Percentiles rank a stretch among this genome's conserved stretches.
phyloP scores from a whole-genome alignment of 2,113 vertebrate species.

The Mungos mungo region DNA sequence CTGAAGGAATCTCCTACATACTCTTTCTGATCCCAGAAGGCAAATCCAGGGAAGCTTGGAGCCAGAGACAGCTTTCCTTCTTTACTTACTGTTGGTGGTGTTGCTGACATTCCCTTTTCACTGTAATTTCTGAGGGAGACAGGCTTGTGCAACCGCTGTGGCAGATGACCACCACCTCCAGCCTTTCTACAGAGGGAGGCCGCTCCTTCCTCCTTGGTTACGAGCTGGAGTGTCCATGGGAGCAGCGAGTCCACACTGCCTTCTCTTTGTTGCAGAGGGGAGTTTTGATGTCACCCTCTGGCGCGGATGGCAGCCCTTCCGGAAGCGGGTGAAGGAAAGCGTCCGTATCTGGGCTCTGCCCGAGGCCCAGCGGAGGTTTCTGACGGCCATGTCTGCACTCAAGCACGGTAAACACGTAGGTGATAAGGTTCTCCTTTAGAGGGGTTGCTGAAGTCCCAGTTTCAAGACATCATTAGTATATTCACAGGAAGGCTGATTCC shows the following conservation, averaged over 20 bases:
- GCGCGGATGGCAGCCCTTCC: no score
- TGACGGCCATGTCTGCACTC: neutral
- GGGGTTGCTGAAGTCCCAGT: neutral
- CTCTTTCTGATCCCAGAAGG: neutral
- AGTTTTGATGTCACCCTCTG: neutral
- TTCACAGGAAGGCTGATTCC: neutral
- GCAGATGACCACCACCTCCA: constrained; percentile 8
- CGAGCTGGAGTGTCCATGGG: neutral
- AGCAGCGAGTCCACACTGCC: neutral
- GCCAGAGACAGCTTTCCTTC: neutral
- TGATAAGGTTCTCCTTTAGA: neutral
- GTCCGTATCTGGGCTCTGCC: neutral
- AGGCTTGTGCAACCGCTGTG: constrained; percentile 8
- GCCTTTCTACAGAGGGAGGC: neutral
- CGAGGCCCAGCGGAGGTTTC: neutral
- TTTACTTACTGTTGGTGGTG: neutral
- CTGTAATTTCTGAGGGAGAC: neutral
- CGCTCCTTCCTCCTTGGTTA: neutral
- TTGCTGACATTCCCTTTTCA: neutral
- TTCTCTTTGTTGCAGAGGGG: neutral
- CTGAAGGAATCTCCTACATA: neutral
- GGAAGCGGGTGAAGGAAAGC: neutral
- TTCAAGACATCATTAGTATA: neutral
- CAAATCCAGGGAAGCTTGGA: neutral
- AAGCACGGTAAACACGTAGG: neutral